Base-by-base conservation (phyloP, 2,888 invertebrate species). In the Cerastis leucographa region DNA sequence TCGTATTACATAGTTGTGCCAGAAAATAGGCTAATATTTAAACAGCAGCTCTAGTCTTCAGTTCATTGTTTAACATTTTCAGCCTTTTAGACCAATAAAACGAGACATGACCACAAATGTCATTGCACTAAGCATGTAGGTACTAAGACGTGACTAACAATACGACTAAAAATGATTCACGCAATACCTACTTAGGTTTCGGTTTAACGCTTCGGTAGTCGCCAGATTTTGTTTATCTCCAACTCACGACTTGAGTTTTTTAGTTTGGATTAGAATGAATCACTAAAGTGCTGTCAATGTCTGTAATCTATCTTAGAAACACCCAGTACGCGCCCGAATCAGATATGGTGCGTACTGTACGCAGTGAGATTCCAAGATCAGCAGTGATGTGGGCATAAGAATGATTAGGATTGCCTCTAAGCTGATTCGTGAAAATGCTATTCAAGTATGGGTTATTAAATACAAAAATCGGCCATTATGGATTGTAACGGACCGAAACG, bases 161-260 rank as follows among this genome's bases (percentile, higher is more conserved):
- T 71, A 59, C 76, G 61, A 49, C 14, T 61, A 40, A 40, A 49
- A 67, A 29, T 85, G 85, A 84, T 72, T 84, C 85, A 81, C 46
- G 11, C 51, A 42, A 70, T 46, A 77, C n/a, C 54, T 54, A n/a
- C 67, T 65, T 66, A 69, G 29, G 84, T 71, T 68, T 61, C 40
- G 14, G 29, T 68, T 78, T 35, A 49, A 66, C 71, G 75, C 78
- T 84, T 62, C 69, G 69, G 65, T 51, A 70, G 59, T 25, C 62
- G 14, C 56, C 67, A 59, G 71, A 71, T 73, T 66, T 79, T 59
- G 71, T 72, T 56, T 67, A 67, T 70, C 62, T 54, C 25, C 46
- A 71, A 75, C 73, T 68, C 73, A 72, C 66, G 67, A 81, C 25
- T 65, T 29, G 59, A 29, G 12, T 64, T 35, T 56, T 71, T 67